Percentiles rank a stretch among this genome's conserved stretches.
Conservation (phyloP, 1,140 invertebrate genomes). For the Rhagoletis zephyria region DNA sequence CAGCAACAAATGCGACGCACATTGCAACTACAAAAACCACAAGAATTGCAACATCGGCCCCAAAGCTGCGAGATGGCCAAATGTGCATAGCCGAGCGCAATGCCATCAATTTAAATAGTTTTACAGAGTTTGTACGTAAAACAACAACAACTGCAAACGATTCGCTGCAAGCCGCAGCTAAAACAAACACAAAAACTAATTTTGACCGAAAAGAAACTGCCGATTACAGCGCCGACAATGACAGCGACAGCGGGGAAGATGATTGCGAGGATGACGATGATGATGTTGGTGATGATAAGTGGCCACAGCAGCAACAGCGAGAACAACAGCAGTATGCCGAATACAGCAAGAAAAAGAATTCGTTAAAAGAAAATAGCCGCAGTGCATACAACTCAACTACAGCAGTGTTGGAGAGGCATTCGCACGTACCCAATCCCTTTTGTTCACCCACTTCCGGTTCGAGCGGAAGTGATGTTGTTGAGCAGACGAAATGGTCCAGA, state of each 20-base stretch:
- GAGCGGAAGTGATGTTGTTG: slow-evolving; percentile 30
- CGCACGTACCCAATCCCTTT: slow-evolving; percentile 25
- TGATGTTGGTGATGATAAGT: slow-evolving; percentile 64
- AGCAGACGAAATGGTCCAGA: neutral
- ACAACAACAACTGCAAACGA: slow-evolving; percentile 51
- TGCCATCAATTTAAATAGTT: slow-evolving; percentile 58
- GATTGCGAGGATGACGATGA: slow-evolving; percentile 62
- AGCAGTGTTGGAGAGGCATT: slow-evolving; percentile 29
- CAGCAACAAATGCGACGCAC: neutral
- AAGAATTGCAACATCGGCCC: slow-evolving; percentile 5
- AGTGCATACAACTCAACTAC: slow-evolving; percentile 12
- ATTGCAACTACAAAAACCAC: slow-evolving; percentile 11
- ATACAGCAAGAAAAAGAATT: slow-evolving; percentile 12
- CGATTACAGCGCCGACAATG: neutral
- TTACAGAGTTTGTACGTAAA: slow-evolving; percentile 57
- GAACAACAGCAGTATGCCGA: slow-evolving; percentile 52
- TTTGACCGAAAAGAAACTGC: neutral
- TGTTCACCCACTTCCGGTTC: slow-evolving; percentile 50
- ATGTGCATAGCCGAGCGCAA: slow-evolving; percentile 52
- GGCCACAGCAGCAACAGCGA: slow-evolving; percentile 53
- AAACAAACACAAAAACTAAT: slow-evolving; percentile 2
- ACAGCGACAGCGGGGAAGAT: slow-evolving; percentile 53
- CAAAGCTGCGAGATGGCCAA: slow-evolving; percentile 9
- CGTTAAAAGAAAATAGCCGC: neutral
- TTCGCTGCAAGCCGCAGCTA: slow-evolving; percentile 15